A percentile compares a stretch with the other conserved stretches of the same genome.
phyloP scores from a whole-genome alignment of 2,888 invertebrate species.

The Ormyrus thymus region DNA sequence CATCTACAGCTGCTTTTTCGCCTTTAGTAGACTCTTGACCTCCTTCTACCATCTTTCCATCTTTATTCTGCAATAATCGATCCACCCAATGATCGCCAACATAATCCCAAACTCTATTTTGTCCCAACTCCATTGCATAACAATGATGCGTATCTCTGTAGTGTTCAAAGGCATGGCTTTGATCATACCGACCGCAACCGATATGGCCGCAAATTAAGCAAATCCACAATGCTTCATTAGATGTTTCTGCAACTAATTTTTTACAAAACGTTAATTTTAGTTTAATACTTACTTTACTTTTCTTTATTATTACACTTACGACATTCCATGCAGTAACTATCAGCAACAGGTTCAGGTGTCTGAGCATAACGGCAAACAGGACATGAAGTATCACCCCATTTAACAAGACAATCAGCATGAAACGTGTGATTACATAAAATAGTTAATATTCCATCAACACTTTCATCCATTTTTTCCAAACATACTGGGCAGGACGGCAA shows the following conservation, averaged over 20 bases:
- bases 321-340: constrained; percentile 84
- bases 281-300: neutral
- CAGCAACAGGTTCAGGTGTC: constrained; percentile 86
- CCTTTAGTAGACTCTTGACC: constrained; percentile 74
- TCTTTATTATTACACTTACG: constrained; percentile 67
- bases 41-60: constrained; percentile 94
- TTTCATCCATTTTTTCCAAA: constrained; percentile 98
- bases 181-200: constrained; percentile 94
- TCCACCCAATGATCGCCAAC: constrained; percentile 98
- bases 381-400: constrained; percentile 98
- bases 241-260: constrained; percentile 69
- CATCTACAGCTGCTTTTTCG: constrained; percentile 81
- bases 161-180: constrained; percentile 96
- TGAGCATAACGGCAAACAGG: constrained; percentile 96
- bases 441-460: constrained; percentile 96
- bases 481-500: constrained; percentile 98
- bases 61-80: constrained; percentile 96
- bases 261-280: neutral
- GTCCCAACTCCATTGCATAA: constrained; percentile 96
- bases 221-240: constrained; percentile 94
- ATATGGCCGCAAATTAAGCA: constrained; percentile 99
- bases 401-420: constrained; percentile 94
- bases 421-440: constrained; percentile 99
- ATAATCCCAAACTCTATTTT: constrained; percentile 99
- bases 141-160: constrained; percentile 97